Evolutionary conservation across 2,888 invertebrate genomes (phyloP), one percentile per base, ranked within the genome.

Genomic region (Folsomia candida): DNA sequence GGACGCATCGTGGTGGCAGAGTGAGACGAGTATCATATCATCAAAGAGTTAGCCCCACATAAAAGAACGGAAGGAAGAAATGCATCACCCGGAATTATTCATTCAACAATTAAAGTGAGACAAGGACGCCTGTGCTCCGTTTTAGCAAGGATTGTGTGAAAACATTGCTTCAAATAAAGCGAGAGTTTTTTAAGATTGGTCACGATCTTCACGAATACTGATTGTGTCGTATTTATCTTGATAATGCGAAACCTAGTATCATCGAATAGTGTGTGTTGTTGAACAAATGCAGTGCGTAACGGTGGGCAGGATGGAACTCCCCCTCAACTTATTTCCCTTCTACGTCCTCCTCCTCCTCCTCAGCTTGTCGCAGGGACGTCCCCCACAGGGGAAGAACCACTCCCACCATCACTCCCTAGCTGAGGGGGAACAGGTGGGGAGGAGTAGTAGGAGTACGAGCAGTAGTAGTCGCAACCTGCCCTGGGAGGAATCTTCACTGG

Each of bases 341-440:
- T 76, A 76, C 67, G 76, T 76, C 26, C 74, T 76, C 58, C 73
- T 76, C 20, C 70, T 76, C n/a, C 72, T 76, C 25, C 73, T 76
- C 68, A 73, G 74, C 47, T 67, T 74, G 67, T 76, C 76, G 29
- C 76, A 76, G 62, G 76, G 76, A n/a, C 65, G 76, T 65, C 76
- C 76, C n/a, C 74, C 76, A 18, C 71, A 72, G 26, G 71, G 74
- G 67, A n/a, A n/a, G n/a, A n/a, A n/a, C n/a, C n/a, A n/a, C n/a
- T n/a, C n/a, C n/a, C n/a, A n/a, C n/a, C n/a, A n/a, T n/a, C 37
- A 37, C 14, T 4, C 14, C 37, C 6, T 4, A 14, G 14, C 6
- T 37, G 37, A 37, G 14, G 37, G 37, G 14, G 37, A 14, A 37
- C 4, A 37, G 4, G 6, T 14, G 14, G 4, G 6, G 14, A 9